Percentiles rank a stretch among this genome's conserved stretches.
phyloP scores from a whole-genome alignment of 2,113 vertebrate genomes.

The Vidua macroura region DNA sequence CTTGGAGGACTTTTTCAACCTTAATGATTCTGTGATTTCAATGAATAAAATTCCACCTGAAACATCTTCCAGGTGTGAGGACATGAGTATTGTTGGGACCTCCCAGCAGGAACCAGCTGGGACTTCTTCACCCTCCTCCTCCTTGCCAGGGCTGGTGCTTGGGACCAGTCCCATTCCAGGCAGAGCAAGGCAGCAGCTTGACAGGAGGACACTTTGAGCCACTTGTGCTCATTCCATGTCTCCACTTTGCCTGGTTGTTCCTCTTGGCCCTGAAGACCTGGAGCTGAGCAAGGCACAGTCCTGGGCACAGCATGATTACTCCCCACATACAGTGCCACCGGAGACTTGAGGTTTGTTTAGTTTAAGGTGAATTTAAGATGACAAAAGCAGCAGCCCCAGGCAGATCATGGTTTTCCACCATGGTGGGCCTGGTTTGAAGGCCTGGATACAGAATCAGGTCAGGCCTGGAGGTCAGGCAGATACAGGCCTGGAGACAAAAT shows the following conservation, averaged over 20 bases:
- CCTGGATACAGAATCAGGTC: neutral
- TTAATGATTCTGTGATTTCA: neutral
- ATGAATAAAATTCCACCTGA: neutral
- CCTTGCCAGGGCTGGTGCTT: neutral
- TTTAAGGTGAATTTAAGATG: neutral
- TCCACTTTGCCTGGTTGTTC: neutral
- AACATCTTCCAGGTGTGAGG: neutral
- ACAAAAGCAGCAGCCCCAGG: neutral
- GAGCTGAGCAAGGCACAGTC: neutral
- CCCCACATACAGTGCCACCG: neutral
- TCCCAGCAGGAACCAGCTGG: neutral
- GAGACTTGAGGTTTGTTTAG: neutral
- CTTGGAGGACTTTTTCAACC: neutral
- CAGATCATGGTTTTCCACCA: neutral
- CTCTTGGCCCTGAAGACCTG: neutral
- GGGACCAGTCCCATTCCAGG: neutral
- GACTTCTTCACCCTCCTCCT: neutral
- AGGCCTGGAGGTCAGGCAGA: neutral
- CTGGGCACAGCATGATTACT: accelerated
- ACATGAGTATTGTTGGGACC: neutral
- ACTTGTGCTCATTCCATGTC: accelerated
- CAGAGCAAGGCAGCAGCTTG: neutral
- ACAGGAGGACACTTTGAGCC: neutral
- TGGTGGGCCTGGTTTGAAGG: neutral
- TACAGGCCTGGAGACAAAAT: neutral